phyloP scores from a whole-genome alignment of 2,113 vertebrate species.

The Laticauda laticaudata region DNA sequence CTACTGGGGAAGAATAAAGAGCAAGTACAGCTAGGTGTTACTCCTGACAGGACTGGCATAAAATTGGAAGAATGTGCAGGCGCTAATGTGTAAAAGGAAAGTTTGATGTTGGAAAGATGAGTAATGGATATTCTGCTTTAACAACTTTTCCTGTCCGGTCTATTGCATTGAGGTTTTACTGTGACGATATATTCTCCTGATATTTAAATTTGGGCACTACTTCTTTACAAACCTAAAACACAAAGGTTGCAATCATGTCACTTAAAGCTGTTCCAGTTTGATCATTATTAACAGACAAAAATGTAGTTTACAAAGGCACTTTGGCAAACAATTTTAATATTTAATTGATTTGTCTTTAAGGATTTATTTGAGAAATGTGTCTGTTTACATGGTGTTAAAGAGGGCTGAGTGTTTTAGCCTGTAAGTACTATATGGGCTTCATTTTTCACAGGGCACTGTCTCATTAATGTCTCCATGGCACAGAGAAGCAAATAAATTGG shows the following conservation, averaged over 20 bases:
- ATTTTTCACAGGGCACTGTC: neutral
- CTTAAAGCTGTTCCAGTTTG: neutral
- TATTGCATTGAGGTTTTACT: neutral
- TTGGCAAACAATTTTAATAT: neutral
- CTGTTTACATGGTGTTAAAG: neutral
- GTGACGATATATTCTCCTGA: neutral
- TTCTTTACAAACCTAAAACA: neutral
- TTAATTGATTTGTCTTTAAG: constrained; percentile 6
- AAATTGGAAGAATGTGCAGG: neutral
- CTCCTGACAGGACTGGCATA: neutral
- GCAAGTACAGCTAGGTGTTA: neutral
- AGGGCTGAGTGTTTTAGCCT: neutral
- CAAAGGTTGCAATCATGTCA: neutral
- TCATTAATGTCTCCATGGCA: constrained; percentile 13
- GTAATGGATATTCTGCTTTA: neutral
- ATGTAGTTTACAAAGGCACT: neutral
- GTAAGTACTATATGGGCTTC: neutral
- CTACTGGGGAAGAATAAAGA: neutral
- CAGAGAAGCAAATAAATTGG: neutral
- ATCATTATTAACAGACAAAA: neutral
- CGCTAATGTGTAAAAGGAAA: neutral
- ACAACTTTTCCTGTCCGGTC: neutral
- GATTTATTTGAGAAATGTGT: neutral
- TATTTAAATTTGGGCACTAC: neutral
- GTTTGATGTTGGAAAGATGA: neutral